Percentiles rank a stretch among this genome's conserved stretches.
Conservation (phyloP, 2,888 invertebrate genomes). For the Cerceris ruficornis region DNA sequence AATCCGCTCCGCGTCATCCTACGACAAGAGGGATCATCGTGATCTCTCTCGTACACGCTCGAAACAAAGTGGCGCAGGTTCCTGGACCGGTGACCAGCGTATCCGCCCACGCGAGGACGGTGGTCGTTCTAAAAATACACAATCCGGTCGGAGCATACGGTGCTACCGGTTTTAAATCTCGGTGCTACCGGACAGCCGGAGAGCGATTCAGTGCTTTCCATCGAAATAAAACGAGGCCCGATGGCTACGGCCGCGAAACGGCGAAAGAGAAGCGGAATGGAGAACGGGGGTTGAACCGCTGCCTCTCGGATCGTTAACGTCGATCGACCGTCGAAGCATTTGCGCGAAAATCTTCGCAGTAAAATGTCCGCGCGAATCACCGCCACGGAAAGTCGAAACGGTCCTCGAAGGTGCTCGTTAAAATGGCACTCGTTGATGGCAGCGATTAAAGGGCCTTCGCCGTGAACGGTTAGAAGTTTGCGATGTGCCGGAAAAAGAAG, state of each 20-base stretch:
- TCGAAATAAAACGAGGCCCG: slow-evolving; percentile 53
- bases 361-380: slow-evolving; percentile 26
- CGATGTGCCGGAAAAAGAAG: not conserved
- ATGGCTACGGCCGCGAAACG: not conserved
- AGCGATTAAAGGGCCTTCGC: slow-evolving; percentile 15
- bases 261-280: not conserved
- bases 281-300: slow-evolving; percentile 8
- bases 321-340: slow-evolving; percentile 26
- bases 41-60: slow-evolving; percentile 22
- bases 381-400: not conserved
- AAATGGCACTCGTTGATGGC: slow-evolving; percentile 24
- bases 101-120: slow-evolving; percentile 74
- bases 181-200: slow-evolving; percentile 56
- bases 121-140: slow-evolving; percentile 75
- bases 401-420: slow-evolving; percentile 17
- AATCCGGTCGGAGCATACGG: slow-evolving; percentile 68
- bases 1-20: slow-evolving; percentile 10
- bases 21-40: slow-evolving; percentile 28
- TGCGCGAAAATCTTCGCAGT: slow-evolving; percentile 22
- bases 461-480: slow-evolving; percentile 29
- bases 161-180: slow-evolving; percentile 79
- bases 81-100: slow-evolving; percentile 69
- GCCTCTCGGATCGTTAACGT: slow-evolving; percentile 43
- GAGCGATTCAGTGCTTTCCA: slow-evolving; percentile 51
- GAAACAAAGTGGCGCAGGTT: slow-evolving; percentile 63